Evolutionary conservation across 2,888 invertebrate species (phyloP), one percentile per base, ranked within the genome.

Genomic region (Drosophila birchii): DNA sequence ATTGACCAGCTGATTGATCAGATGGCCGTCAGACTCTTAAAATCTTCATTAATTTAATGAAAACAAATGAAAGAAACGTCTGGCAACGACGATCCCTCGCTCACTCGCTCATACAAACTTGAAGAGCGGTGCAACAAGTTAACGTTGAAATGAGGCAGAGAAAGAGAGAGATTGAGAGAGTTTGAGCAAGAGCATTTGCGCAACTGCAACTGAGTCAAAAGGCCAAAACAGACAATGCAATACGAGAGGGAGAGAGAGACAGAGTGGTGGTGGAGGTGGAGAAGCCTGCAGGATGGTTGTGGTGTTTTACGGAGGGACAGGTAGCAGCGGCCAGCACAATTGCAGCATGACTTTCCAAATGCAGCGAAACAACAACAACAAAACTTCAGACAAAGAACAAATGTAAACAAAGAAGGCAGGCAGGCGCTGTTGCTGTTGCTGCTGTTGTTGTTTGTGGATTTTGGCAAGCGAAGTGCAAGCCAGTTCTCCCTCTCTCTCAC

Each of bases 151-250:
- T 23, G 51, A 43, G n/a, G 38, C 44, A 36, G 53, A 55, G 54
- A 57, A 47, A 57, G 58, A 34, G 14, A 20, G 51, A 44, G 43
- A 47, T 43, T 53, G 14, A 20, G 51, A 44, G 43, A 47, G 45
- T 53, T 56, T 51, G 49, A 47, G 45, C 60, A 47, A 57, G 55
- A 55, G 69, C 81, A 79, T 83, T 83, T 83, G 82, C 82, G 84
- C 86, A 83, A 83, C 84, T 72, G 84, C 86, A 83, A 83, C 81
- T 47, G 84, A 78, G 62, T 72, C 70, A 70, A 64, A 81, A 79
- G 51, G 59, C 58, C 56, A 75, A 61, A 51, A 69, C 62, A 58
- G 70, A 70, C 69, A 79, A 70, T 26, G 26, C 26, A 26, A 26
- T 26, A 5, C 4, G 26, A 26, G 26, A 26, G 26, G 5, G 26